These are phyloP conservation scores for Zaprionus lineosus DNA, from an alignment of 2,888 invertebrate genomes.

Conservation along the genomic window DNA sequence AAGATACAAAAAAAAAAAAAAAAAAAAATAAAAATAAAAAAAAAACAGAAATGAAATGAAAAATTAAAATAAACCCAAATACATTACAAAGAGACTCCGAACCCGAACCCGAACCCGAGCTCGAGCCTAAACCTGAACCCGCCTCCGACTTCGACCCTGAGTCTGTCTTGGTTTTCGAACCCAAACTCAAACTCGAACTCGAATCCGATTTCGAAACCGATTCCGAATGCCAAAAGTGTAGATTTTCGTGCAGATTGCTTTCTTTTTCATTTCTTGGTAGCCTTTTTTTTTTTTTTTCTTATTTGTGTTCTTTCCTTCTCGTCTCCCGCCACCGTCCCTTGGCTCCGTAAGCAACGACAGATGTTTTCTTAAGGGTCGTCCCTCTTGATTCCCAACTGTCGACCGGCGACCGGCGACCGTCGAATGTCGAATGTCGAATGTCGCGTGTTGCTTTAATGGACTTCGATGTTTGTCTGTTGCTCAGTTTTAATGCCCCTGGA, in stretches of 20 bases:
- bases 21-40: background rate
- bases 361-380: constrained; percentile 48
- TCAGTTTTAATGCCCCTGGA: constrained; percentile 3
- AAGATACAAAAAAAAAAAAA: background rate
- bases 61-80: too few species aligned
- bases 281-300: constrained; percentile 1
- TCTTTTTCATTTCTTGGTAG: constrained; percentile 24
- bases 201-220: constrained; percentile 7
- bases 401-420: too few species aligned
- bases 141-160: constrained; percentile 5
- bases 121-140: background rate
- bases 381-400: too few species aligned
- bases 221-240: constrained; percentile 38
- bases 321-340: too few species aligned
- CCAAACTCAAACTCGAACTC: constrained; percentile 1
- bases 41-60: too few species aligned
- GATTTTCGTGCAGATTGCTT: constrained; percentile 56
- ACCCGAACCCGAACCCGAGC: background rate
- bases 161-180: too few species aligned
- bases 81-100: background rate
- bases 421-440: too few species aligned
- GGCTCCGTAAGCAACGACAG: constrained; percentile 36
- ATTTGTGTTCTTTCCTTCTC: background rate
- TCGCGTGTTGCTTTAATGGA: constrained; percentile 50
- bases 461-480: constrained; percentile 29